Percentiles rank a stretch among this genome's conserved stretches.
phyloP scores from a whole-genome alignment of 2,113 vertebrate genomes.

The Phyllopteryx taeniolatus region DNA sequence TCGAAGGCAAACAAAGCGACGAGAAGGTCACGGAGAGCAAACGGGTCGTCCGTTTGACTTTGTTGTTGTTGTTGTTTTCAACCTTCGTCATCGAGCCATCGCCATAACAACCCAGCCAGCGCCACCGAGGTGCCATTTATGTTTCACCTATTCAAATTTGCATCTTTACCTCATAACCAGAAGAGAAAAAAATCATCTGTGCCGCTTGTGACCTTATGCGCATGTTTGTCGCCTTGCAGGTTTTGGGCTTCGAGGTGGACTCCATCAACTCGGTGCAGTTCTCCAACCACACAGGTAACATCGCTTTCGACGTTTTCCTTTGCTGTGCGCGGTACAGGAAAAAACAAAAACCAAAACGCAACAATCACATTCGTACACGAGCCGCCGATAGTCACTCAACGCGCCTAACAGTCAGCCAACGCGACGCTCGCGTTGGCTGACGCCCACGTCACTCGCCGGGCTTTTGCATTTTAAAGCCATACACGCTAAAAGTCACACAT shows the following conservation, averaged over 20 bases:
- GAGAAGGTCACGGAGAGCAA: background rate
- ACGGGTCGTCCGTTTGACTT: no score
- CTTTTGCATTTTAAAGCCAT: no score
- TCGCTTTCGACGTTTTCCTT: background rate
- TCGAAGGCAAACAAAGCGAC: background rate
- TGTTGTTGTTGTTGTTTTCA: background rate
- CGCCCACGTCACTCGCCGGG: no score
- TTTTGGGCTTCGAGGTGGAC: slow-evolving; percentile 96
- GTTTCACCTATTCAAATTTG: background rate
- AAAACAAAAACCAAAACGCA: no score
- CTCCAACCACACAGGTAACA: slow-evolving; percentile 96
- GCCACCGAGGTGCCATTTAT: background rate
- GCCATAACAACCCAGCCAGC: background rate
- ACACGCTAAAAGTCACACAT: no score
- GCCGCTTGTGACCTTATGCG: background rate
- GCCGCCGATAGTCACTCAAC: no score
- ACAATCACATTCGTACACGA: no score
- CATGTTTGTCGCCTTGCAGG: slow-evolving; percentile 69
- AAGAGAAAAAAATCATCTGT: background rate
- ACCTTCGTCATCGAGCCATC: background rate
- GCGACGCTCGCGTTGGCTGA: no score
- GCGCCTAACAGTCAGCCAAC: no score
- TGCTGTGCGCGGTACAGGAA: background rate
- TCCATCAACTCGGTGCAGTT: slow-evolving; percentile 98
- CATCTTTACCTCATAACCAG: background rate